phyloP scores from a whole-genome alignment of 2,888 invertebrate species.

The Halictus ligatus region DNA sequence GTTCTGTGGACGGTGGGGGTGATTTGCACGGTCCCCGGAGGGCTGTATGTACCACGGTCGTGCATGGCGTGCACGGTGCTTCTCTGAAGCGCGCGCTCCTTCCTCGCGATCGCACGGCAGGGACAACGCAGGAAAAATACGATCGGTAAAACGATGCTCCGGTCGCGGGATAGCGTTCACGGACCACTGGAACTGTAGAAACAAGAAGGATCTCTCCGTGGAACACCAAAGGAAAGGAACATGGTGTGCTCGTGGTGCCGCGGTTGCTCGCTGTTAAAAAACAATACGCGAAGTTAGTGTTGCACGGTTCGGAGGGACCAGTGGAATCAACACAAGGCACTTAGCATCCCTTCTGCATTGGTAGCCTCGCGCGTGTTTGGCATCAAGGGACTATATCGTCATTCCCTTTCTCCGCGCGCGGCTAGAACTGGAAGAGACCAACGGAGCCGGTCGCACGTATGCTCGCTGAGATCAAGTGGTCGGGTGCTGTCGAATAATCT shows the following conservation, averaged over 20 bases:
- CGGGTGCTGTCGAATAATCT: constrained; percentile 41
- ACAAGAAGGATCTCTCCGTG: neutral
- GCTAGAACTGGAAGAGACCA: constrained; percentile 7
- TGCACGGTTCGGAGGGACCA: constrained; percentile 35
- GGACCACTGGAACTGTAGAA: neutral
- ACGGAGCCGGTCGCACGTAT: constrained; percentile 22
- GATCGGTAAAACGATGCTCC: constrained; percentile 8
- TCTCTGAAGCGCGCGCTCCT: constrained; percentile 47
- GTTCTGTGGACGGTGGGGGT: constrained; percentile 74
- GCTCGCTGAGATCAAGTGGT: constrained; percentile 46
- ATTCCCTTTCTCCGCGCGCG: constrained; percentile 49
- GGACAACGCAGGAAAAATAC: neutral
- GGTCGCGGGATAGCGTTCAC: neutral
- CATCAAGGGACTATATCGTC: constrained; percentile 8
- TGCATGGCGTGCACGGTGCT: constrained; percentile 50
- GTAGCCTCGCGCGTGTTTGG: constrained; percentile 36
- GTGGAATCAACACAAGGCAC: neutral
- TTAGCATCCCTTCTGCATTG: constrained; percentile 35
- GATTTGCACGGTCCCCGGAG: constrained; percentile 62
- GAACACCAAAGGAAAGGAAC: constrained; percentile 10
- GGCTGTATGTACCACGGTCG: constrained; percentile 53
- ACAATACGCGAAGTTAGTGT: constrained; percentile 3
- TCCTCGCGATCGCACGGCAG: constrained; percentile 8
- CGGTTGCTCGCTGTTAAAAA: constrained; percentile 27
- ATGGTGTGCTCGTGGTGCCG: constrained; percentile 36